Evolutionary conservation across 1,140 invertebrate genomes (phyloP).

Genomic region (Muscidifurax raptorellus): DNA sequence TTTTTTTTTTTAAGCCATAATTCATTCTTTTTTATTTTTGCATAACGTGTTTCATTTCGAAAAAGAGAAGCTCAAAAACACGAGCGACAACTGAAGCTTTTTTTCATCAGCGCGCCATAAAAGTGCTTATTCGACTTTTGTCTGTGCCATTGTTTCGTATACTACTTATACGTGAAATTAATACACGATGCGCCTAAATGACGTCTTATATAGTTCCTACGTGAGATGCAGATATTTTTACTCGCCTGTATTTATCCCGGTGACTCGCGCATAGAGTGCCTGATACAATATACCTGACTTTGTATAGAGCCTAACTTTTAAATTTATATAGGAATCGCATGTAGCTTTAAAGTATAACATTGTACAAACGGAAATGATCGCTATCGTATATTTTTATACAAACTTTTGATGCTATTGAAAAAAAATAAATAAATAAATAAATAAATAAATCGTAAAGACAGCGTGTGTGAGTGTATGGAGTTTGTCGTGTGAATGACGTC

Average conservation of each 20-base stretch:
- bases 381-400: too few species aligned
- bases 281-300: too few species aligned
- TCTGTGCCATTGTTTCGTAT: background rate
- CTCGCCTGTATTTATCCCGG: background rate
- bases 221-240: too few species aligned
- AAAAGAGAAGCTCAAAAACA: background rate
- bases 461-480: conserved; percentile 45
- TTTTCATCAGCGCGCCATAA: background rate
- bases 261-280: too few species aligned
- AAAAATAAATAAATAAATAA: background rate
- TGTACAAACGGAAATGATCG: too few species aligned
- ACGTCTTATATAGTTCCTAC: background rate
- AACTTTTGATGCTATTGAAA: background rate
- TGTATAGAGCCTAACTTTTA: too few species aligned
- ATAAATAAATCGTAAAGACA: background rate
- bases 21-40: too few species aligned
- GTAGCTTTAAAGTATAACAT: too few species aligned
- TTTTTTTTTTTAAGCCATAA: conserved; percentile 13
- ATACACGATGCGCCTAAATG: background rate
- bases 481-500: background rate
- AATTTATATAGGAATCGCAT: too few species aligned
- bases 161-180: background rate
- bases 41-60: background rate
- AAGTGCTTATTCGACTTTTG: background rate
- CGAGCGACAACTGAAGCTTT: too few species aligned